These are phyloP conservation scores for Pollenia griseotomentosa DNA, from an alignment of 2,888 invertebrate genomes.

Conservation along the genomic window DNA sequence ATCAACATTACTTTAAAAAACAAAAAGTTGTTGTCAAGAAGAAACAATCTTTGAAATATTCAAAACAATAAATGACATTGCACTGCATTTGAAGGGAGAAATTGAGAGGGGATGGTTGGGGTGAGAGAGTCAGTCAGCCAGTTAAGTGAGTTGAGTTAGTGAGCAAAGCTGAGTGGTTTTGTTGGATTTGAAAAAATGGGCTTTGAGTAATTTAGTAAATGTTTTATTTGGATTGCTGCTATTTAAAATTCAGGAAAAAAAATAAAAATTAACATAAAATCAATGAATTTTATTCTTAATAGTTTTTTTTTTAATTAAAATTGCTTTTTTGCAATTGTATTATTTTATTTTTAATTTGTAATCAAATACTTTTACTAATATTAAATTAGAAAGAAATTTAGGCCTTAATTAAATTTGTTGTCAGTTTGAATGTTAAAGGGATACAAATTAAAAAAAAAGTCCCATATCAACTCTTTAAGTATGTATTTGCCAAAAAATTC, in stretches of 20 bases:
- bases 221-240: slow-evolving; percentile 6
- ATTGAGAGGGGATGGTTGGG: not conserved
- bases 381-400: too few relatives aligned
- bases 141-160: slow-evolving; percentile 22
- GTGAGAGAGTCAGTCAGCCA: slow-evolving; percentile 16
- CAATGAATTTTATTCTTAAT: slow-evolving; percentile 16
- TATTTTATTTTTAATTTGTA: not conserved
- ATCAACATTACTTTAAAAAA: slow-evolving; percentile 60
- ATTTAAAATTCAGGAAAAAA: slow-evolving; percentile 26
- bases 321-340: slow-evolving; percentile 5
- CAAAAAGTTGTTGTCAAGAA: slow-evolving; percentile 67
- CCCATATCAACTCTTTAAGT: too few relatives aligned
- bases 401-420: too few relatives aligned
- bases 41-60: slow-evolving; percentile 69
- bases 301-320: slow-evolving; percentile 22
- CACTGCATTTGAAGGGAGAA: slow-evolving; percentile 50
- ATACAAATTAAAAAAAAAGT: too few relatives aligned
- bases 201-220: slow-evolving; percentile 21
- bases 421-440: too few relatives aligned
- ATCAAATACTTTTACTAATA: too few relatives aligned
- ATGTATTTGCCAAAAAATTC: too few relatives aligned
- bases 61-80: slow-evolving; percentile 69
- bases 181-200: slow-evolving; percentile 5
- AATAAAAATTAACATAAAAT: slow-evolving; percentile 42
- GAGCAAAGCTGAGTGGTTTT: slow-evolving; percentile 4